A percentile compares a stretch with the other conserved stretches of the same genome.
Evolutionary conservation across 2,113 vertebrate genomes (phyloP).

Genomic region (Bos taurus): ARS-UCD2.0 NC_037334.1:471001-471500

Average conservation of each 20-base stretch:
- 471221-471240: background rate
- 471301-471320: background rate
- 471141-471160: background rate
- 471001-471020: background rate
- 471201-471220: background rate
- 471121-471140: background rate
- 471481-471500: background rate
- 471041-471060: background rate
- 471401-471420: background rate
- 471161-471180: background rate
- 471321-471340: background rate
- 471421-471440: background rate
- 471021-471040: background rate
- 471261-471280: background rate
- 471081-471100: background rate
- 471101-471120: background rate
- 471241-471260: background rate
- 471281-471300: background rate
- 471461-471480: background rate
- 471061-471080: background rate
- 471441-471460: background rate
- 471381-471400: background rate
- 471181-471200: background rate
- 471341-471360: background rate
- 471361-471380: background rate